phyloP scores from a whole-genome alignment of 2,113 vertebrate genomes.

The Mesitornis unicolor region DNA sequence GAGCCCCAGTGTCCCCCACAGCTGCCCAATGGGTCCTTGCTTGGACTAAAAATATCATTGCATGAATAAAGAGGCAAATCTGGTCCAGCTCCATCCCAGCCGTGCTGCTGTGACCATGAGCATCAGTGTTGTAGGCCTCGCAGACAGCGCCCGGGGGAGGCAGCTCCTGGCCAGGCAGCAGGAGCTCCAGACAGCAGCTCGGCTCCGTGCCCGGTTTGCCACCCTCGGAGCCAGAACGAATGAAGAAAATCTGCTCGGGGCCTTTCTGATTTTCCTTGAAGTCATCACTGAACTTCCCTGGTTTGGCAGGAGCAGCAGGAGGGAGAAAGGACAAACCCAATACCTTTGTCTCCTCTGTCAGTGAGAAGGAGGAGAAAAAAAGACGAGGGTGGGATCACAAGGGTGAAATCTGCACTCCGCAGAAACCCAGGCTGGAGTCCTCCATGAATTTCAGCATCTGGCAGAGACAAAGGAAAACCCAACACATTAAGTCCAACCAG shows the following conservation, averaged over 20 bases:
- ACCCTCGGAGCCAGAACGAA: neutral
- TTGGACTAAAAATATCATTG: neutral
- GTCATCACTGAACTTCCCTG: neutral
- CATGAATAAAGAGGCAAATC: neutral
- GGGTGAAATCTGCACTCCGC: neutral
- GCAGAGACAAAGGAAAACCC: neutral
- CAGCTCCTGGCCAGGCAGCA: neutral
- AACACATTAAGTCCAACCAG: neutral
- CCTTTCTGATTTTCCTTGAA: neutral
- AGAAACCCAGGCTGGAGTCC: neutral
- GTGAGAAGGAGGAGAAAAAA: neutral
- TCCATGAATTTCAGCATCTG: neutral
- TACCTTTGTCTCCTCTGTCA: neutral
- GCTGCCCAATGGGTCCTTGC: rapidly evolving
- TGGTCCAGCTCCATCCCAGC: neutral
- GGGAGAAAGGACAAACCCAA: neutral
- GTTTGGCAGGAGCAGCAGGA: neutral
- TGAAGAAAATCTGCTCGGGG: neutral
- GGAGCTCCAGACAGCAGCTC: neutral
- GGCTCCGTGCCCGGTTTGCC: neutral
- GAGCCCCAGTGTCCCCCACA: neutral
- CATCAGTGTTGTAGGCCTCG: neutral
- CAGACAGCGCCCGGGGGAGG: neutral
- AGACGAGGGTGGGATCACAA: neutral
- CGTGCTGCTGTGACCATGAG: neutral